Percentiles rank a stretch among this genome's conserved stretches.
Conservation (phyloP, 1,140 invertebrate species). For the Drosophila melanogaster region Release_6_plus_ISO1_MT NT_037436.4:2664501-2665000, state of each 20-base stretch:
- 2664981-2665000: slow-evolving; percentile 29
- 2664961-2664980: slow-evolving; percentile 30
- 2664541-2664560: slow-evolving; percentile 4
- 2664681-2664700: slow-evolving; percentile 49
- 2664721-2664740: slow-evolving; percentile 25
- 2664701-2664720: slow-evolving; percentile 14
- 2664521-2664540: slow-evolving; percentile 20
- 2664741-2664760: slow-evolving; percentile 14
- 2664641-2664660: slow-evolving; percentile 41
- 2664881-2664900: slow-evolving; percentile 57
- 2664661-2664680: slow-evolving; percentile 18
- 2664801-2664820: slow-evolving; percentile 52
- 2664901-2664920: slow-evolving; percentile 80
- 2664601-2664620: slow-evolving; percentile 42
- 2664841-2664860: slow-evolving; percentile 22
- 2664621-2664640: slow-evolving; percentile 60
- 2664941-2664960: slow-evolving; percentile 22
- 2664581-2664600: slow-evolving; percentile 76
- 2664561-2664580: slow-evolving; percentile 51
- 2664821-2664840: slow-evolving; percentile 17
- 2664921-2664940: slow-evolving; percentile 54
- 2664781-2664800: slow-evolving; percentile 70
- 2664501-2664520: slow-evolving; percentile 44
- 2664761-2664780: slow-evolving; percentile 47
- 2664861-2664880: slow-evolving; percentile 48